phyloP scores from a whole-genome alignment of 2,888 invertebrate genomes.

The Lagria hirta region DNA sequence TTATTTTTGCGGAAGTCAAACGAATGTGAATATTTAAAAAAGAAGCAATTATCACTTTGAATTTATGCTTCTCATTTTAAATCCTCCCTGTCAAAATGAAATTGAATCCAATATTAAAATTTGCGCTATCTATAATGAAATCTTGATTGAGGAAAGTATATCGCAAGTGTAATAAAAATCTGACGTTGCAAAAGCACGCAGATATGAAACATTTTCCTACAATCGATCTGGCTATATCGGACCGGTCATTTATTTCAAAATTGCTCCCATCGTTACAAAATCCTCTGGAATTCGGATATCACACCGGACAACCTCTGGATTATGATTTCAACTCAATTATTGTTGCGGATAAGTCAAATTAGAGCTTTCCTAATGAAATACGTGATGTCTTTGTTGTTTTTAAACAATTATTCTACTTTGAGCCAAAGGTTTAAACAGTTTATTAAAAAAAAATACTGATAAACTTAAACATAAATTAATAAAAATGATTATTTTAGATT shows the following conservation, averaged over 20 bases:
- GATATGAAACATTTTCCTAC: slow-evolving; percentile 32
- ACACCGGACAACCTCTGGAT: slow-evolving; percentile 25
- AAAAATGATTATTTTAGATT: too few species aligned
- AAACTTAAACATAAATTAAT: too few species aligned
- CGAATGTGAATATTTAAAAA: slow-evolving; percentile 34
- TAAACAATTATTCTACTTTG: too few species aligned
- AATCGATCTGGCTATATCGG: slow-evolving; percentile 34
- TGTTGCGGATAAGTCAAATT: slow-evolving; percentile 37
- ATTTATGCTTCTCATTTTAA: slow-evolving; percentile 44
- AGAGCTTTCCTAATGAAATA: slow-evolving; percentile 38
- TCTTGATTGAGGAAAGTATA: slow-evolving; percentile 54
- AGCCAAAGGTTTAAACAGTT: too few species aligned
- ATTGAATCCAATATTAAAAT: slow-evolving; percentile 55
- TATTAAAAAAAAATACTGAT: too few species aligned
- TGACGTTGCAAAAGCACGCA: slow-evolving; percentile 46
- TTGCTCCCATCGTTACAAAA: slow-evolving; percentile 24
- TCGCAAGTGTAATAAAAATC: slow-evolving; percentile 52
- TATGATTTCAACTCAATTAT: slow-evolving; percentile 32
- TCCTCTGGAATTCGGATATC: slow-evolving; percentile 34
- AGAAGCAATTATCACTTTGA: slow-evolving; percentile 42
- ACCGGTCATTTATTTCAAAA: slow-evolving; percentile 37
- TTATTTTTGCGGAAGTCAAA: slow-evolving; percentile 30
- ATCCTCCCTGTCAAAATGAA: slow-evolving; percentile 46
- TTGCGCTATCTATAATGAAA: slow-evolving; percentile 55
- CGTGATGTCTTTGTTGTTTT: slow-evolving; percentile 33